These are phyloP conservation scores for Karalla daura DNA, from an alignment of 2,797 vertebrate species.

Conservation along the genomic window DNA sequence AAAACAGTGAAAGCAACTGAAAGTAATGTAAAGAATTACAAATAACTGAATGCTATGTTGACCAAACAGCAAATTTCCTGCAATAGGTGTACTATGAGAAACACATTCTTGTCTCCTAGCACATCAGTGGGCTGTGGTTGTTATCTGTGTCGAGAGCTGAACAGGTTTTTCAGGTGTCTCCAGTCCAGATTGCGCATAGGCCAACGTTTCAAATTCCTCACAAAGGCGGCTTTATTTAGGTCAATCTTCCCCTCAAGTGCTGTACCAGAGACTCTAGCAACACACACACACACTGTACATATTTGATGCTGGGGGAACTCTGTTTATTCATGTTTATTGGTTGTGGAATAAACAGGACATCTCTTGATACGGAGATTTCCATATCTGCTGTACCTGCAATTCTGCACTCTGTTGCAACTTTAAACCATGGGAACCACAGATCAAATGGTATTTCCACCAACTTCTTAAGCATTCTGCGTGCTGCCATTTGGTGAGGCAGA, in stretches of 20 bases:
- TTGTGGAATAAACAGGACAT: neutral
- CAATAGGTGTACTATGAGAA: slow-evolving; percentile 15
- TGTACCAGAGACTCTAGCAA: neutral
- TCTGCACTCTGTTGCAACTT: slow-evolving; percentile 75
- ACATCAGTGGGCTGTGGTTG: slow-evolving; percentile 1
- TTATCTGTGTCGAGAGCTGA: too few relatives aligned
- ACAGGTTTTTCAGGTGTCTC: slow-evolving; percentile 13
- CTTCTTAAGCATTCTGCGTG: slow-evolving; percentile 95
- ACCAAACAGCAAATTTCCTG: slow-evolving; percentile 18
- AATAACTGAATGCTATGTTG: neutral
- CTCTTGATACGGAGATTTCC: slow-evolving; percentile 86
- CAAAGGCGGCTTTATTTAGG: neutral
- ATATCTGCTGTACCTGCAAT: slow-evolving; percentile 78
- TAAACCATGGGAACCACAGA: slow-evolving; percentile 68
- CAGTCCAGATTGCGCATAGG: neutral
- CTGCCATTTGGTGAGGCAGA: too few relatives aligned
- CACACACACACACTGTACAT: neutral
- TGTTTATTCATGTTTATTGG: slow-evolving; percentile 33
- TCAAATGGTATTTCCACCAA: slow-evolving; percentile 87
- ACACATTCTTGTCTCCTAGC: neutral
- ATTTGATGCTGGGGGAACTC: slow-evolving; percentile 15
- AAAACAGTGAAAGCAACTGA: slow-evolving; percentile 22
- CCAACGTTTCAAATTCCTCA: slow-evolving; percentile 1
- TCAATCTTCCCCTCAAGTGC: neutral
- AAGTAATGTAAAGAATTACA: neutral